Percentiles rank a stretch among this genome's conserved stretches.
Evolutionary conservation across 2,888 invertebrate species (phyloP).

Genomic region (Meiosimyza decipiens): DNA sequence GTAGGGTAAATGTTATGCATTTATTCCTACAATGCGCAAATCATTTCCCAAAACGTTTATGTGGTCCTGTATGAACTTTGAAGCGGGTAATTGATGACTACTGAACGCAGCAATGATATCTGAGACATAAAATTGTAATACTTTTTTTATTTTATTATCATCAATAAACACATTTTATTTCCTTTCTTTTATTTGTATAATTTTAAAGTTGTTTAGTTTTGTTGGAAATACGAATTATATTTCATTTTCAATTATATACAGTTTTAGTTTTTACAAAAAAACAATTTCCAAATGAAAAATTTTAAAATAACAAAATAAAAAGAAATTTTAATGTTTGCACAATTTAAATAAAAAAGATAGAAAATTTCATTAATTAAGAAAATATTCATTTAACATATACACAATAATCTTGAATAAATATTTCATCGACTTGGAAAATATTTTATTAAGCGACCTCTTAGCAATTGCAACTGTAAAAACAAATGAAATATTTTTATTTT

Average conservation of each 20-base stretch:
- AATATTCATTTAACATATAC: conserved; percentile 19
- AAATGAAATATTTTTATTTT: conserved; percentile 7
- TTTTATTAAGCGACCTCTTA: conserved; percentile 47
- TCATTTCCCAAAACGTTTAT: no score
- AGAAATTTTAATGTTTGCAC: conserved; percentile 12
- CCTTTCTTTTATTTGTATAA: conserved; percentile 27
- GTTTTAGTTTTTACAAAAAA: not conserved
- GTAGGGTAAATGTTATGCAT: no score
- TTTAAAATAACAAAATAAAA: no score
- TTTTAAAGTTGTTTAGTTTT: conserved; percentile 28
- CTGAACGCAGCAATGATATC: no score
- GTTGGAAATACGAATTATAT: not conserved
- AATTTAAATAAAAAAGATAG: conserved; percentile 6
- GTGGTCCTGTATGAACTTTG: no score
- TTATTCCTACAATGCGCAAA: no score
- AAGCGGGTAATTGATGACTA: no score
- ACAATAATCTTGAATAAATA: conserved; percentile 24
- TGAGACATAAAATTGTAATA: no score
- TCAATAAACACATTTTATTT: conserved; percentile 30
- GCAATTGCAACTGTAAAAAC: conserved; percentile 47
- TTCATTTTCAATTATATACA: conserved; percentile 11
- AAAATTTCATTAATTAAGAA: not conserved
- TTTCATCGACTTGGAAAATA: conserved; percentile 44
- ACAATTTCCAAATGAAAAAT: not conserved
- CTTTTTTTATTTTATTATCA: conserved; percentile 29